Percentiles rank a stretch among this genome's conserved stretches.
Evolutionary conservation across 1,140 invertebrate species (phyloP).

Genomic region (Adelges cooleyi): DNA sequence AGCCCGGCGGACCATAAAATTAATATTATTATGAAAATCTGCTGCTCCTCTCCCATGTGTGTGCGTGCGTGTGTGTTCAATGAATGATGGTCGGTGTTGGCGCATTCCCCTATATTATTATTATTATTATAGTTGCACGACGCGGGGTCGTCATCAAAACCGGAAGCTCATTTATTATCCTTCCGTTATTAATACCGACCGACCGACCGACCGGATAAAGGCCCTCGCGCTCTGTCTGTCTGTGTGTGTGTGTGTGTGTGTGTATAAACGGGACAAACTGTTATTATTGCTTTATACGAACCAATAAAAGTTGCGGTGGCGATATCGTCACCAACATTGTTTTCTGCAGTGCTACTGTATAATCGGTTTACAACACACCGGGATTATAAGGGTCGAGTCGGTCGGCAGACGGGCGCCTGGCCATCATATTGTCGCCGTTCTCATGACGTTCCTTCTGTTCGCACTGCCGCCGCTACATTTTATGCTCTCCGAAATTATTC

Average conservation of each 20-base stretch:
- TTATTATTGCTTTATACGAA: not conserved
- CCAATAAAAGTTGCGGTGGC: constrained; percentile 10
- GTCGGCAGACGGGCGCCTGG: constrained; percentile 24
- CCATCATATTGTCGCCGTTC: constrained; percentile 28
- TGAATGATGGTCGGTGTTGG: too few relatives aligned
- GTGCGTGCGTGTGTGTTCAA: too few relatives aligned
- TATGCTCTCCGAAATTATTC: not conserved
- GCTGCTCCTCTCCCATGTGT: not conserved
- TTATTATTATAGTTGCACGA: too few relatives aligned
- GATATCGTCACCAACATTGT: not conserved
- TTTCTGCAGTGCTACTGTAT: not conserved
- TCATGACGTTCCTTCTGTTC: constrained; percentile 19
- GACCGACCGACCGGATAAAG: not conserved
- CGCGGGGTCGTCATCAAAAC: not conserved
- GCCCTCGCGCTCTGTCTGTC: too few relatives aligned
- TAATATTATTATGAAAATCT: constrained; percentile 25
- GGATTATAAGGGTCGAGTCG: constrained; percentile 20
- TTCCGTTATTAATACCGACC: not conserved
- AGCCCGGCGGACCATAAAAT: constrained; percentile 16
- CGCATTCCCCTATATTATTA: too few relatives aligned
- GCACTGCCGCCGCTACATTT: not conserved
- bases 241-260: too few relatives aligned
- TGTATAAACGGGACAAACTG: not conserved
- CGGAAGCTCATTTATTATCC: constrained; percentile 10
- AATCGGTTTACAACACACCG: constrained; percentile 27